Percentiles rank a stretch among this genome's conserved stretches.
These are phyloP conservation scores for Entomobrya proxima DNA, from an alignment of 2,888 invertebrate species.

Conservation along the genomic window DNA sequence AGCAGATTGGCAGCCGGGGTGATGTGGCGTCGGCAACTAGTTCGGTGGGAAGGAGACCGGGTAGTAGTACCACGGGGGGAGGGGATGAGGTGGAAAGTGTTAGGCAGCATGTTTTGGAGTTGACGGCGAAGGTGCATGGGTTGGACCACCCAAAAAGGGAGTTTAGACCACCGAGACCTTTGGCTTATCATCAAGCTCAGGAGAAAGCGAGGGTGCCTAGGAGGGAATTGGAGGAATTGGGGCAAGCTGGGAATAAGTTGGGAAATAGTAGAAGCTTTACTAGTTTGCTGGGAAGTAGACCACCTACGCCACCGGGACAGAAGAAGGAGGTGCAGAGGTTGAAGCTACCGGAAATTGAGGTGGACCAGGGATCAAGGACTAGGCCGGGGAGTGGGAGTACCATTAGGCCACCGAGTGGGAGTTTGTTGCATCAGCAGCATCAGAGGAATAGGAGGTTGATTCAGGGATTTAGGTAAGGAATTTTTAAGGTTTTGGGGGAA, in stretches of 20 bases:
- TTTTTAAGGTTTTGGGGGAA: neutral
- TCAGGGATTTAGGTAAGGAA: neutral
- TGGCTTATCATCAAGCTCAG: neutral
- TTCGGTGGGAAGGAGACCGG: too few species aligned
- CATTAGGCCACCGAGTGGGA: neutral
- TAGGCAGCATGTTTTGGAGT: slow-evolving; percentile 31
- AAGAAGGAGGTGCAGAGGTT: neutral
- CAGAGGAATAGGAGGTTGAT: neutral
- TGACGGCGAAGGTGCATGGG: slow-evolving; percentile 45
- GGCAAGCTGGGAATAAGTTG: neutral
- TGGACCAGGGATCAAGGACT: too few species aligned
- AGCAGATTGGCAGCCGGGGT: too few species aligned
- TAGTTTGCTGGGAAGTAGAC: neutral
- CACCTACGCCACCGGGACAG: neutral
- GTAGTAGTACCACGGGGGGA: too few species aligned
- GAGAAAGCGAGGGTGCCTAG: neutral
- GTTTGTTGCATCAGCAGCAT: neutral
- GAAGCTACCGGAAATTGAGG: slow-evolving; percentile 38
- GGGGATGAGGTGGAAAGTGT: slow-evolving; percentile 13
- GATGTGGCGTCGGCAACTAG: too few species aligned
- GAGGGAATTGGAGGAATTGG: neutral
- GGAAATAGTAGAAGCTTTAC: neutral
- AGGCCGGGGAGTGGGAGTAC: neutral
- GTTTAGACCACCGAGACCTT: slow-evolving; percentile 31
- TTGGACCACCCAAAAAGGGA: slow-evolving; percentile 44